Conservation (phyloP, 2,888 invertebrate genomes). For the Zygothrica quintamaculata region DNA sequence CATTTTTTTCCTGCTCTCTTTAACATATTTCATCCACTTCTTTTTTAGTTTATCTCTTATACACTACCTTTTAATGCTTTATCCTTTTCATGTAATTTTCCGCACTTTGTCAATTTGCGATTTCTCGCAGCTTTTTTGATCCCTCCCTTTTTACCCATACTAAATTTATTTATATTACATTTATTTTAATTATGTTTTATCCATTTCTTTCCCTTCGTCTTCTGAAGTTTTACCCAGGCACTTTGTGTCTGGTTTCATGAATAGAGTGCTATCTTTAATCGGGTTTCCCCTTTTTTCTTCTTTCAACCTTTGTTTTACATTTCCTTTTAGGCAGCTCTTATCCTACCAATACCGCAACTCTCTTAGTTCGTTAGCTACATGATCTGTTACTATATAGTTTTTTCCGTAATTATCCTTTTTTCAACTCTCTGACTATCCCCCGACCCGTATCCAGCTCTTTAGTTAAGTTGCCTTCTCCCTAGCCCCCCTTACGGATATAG, state of each 20-base stretch:
- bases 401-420: slow-evolving; percentile 20
- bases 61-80: neutral
- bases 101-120: neutral
- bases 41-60: too few relatives aligned
- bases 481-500: slow-evolving; percentile 76
- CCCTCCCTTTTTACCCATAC: too few relatives aligned
- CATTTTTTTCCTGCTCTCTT: neutral
- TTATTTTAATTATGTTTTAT: too few relatives aligned
- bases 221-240: neutral
- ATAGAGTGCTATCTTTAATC: too few relatives aligned
- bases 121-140: too few relatives aligned
- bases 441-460: slow-evolving; percentile 41
- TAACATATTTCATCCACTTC: neutral
- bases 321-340: slow-evolving; percentile 1
- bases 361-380: slow-evolving; percentile 42
- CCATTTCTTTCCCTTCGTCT: neutral
- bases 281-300: too few relatives aligned
- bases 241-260: neutral
- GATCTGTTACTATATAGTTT: slow-evolving; percentile 24
- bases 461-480: slow-evolving; percentile 5
- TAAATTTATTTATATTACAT: too few relatives aligned
- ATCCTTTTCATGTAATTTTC: too few relatives aligned
- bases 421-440: slow-evolving; percentile 39
- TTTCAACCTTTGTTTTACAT: too few relatives aligned
- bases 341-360: too few relatives aligned